Conservation (phyloP, 2,888 invertebrate species). For the Drosophila sordidula region DNA sequence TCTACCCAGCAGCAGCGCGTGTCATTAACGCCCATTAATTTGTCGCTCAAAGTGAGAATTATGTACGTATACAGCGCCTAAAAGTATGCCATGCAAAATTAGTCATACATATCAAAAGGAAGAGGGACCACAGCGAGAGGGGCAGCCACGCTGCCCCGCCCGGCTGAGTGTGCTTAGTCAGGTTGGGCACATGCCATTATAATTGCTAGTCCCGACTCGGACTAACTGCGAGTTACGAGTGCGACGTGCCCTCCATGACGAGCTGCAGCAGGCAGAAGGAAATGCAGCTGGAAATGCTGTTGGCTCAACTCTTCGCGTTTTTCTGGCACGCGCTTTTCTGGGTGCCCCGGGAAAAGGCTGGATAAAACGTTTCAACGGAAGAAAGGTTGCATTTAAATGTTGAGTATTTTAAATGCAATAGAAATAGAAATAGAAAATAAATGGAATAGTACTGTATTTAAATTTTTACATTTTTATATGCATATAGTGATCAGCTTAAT, state of each 20-base stretch:
- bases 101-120: conserved; percentile 53
- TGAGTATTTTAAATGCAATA: conserved; percentile 8
- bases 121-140: too few species aligned
- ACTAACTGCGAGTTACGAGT: conserved; percentile 57
- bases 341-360: conserved; percentile 31
- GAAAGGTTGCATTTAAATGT: conserved; percentile 33
- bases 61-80: conserved; percentile 49
- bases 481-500: background rate
- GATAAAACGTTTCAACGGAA: conserved; percentile 36
- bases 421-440: conserved; percentile 10
- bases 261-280: conserved; percentile 12
- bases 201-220: conserved; percentile 59
- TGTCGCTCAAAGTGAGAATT: conserved; percentile 70
- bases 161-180: conserved; percentile 21
- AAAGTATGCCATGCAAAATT: conserved; percentile 67
- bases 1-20: conserved; percentile 15
- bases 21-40: conserved; percentile 77
- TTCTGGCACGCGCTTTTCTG: conserved; percentile 43
- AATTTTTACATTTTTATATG: background rate
- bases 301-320: conserved; percentile 36
- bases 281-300: conserved; percentile 32
- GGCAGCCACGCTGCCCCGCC: background rate
- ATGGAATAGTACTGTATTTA: too few species aligned
- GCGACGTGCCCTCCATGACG: conserved; percentile 31
- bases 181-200: conserved; percentile 62